Evolutionary conservation across 2,797 vertebrate genomes (phyloP), one percentile per base, ranked within the genome.

Genomic region (Cossypha caffra): DNA sequence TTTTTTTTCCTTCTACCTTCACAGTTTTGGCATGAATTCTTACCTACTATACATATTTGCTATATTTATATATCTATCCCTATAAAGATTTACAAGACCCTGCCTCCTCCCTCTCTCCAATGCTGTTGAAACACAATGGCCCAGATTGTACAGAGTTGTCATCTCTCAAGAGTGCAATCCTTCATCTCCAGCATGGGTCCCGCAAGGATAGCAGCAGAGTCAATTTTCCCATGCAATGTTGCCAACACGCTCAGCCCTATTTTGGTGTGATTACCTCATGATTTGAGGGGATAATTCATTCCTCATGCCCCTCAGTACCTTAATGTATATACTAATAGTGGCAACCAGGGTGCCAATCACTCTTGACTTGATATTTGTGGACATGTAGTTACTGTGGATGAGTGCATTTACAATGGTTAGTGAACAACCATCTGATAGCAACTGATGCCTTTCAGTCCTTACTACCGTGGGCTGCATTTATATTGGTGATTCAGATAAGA

Each of bases 271-370:
- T 96, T 90, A 86, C 78, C 93, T 96, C 81, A 90, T 92, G 91
- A 95, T 95, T 86, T 96, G 86, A 95, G 73, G 81, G 86, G 81
- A 92, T 93, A 94, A 86, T 95, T 96, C 86, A 86, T 90, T 93
- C 93, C 90, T 92, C 90, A 50, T 77, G 82, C 71, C 87, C 67
- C 89, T 91, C 93, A 82, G 45, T 79, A 95, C 85, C 82, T 94
- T 95, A 94, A 88, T 87, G 74, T 89, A 81, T 91, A 89, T 47
- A 93, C 90, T 92, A 86, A 91, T 77, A 94, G 75, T 67, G 62
- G 88, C 90, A 88, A 86, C 93, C 88, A 94, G 62, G 95, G 91
- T 96, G 95, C 95, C 92, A 95, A 89, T 96, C 95, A 95, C 79
- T 90, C 84, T 81, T 72, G 84, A 90, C 93, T 91, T 75, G 87